Conservation (phyloP, 2,797 vertebrate species). For the Hyperoplus lanceolatus region DNA sequence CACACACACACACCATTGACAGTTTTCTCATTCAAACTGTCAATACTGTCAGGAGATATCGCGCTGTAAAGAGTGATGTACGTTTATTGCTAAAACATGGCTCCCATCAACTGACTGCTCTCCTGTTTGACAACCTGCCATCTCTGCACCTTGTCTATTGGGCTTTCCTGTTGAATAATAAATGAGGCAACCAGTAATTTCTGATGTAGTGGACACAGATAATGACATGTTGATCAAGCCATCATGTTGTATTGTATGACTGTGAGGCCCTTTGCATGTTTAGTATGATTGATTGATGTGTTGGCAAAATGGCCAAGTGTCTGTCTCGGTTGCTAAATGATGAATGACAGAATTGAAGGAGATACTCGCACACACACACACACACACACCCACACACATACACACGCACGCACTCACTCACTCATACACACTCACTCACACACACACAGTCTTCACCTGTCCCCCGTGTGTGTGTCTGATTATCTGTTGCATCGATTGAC, state of each 20-base stretch:
- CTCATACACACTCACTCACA: no score
- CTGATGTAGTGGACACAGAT: constrained; percentile 58
- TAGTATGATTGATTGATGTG: constrained; percentile 23
- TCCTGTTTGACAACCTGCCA: constrained; percentile 58
- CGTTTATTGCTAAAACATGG: neutral
- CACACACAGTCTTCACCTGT: no score
- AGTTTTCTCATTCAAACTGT: constrained; percentile 7
- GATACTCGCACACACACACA: no score
- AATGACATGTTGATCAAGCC: constrained; percentile 72
- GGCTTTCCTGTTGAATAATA: constrained; percentile 6
- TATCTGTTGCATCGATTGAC: constrained; percentile 38
- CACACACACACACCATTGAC: constrained; percentile 6
- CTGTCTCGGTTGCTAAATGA: constrained; percentile 56
- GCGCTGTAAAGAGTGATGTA: neutral
- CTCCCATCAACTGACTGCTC: constrained; percentile 42
- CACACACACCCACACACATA: no score
- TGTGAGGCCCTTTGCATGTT: constrained; percentile 43
- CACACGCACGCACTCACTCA: no score
- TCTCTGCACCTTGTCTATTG: constrained; percentile 27
- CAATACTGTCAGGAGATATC: constrained; percentile 34
- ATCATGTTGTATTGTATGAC: constrained; percentile 55
- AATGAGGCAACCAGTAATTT: constrained; percentile 37
- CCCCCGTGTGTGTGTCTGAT: constrained; percentile 17
- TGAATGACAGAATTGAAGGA: constrained; percentile 45
- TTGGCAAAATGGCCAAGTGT: constrained; percentile 16